Conservation (phyloP, 2,888 invertebrate species). For the Drosophila quasianomalipes region DNA sequence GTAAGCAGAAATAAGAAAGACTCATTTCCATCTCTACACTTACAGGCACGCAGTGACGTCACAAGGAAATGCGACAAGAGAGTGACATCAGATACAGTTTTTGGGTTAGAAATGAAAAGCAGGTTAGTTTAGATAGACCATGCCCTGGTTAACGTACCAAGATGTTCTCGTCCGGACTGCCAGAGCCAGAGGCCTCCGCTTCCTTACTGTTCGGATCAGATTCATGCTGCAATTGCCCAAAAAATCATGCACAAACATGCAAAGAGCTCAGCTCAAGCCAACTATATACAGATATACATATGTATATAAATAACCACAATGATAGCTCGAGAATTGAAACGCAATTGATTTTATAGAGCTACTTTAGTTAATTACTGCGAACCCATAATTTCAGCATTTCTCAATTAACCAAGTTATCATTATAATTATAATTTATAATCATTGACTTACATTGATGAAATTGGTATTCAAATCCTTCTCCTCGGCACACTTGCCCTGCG, state of each 20-base stretch:
- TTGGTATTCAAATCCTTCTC: conserved; percentile 88
- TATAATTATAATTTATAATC: conserved; percentile 69
- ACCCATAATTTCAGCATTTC: neutral
- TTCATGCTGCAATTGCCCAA: conserved; percentile 87
- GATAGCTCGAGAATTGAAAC: neutral
- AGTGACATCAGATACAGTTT: conserved; percentile 19
- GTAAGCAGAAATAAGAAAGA: conserved; percentile 47
- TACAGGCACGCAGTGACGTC: conserved; percentile 62
- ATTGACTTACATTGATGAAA: conserved; percentile 85
- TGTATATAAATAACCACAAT: neutral
- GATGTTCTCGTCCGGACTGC: conserved; percentile 90
- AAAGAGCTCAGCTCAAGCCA: conserved; percentile 27
- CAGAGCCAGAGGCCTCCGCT: conserved; percentile 88
- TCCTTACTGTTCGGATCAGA: conserved; percentile 85
- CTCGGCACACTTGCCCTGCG: conserved; percentile 82
- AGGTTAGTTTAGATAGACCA: conserved; percentile 57
- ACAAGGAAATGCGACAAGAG: conserved; percentile 33
- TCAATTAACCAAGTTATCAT: neutral
- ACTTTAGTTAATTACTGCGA: neutral
- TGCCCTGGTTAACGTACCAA: conserved; percentile 87
- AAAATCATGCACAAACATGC: conserved; percentile 66
- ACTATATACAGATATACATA: conserved; percentile 15
- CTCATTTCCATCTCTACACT: conserved; percentile 59
- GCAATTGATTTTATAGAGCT: neutral
- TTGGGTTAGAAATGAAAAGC: conserved; percentile 56